Conservation (phyloP, 2,888 invertebrate species). For the Mimumesa dahlbomi region DNA sequence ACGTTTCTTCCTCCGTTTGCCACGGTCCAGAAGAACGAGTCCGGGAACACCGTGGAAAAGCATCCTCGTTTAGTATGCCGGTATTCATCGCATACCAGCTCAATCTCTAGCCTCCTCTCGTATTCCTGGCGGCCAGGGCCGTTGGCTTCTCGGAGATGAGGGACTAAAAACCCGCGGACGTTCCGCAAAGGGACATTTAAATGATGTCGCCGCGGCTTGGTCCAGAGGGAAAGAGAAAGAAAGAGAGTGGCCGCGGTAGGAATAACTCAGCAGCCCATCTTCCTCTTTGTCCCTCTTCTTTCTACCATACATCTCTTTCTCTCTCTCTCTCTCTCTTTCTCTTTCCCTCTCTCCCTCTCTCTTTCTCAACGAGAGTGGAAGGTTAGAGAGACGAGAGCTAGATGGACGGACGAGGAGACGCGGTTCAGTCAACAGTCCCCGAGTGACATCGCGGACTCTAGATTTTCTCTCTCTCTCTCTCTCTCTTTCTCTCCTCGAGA, state of each 20-base stretch:
- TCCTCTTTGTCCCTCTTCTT: slow-evolving; percentile 29
- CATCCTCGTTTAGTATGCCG: slow-evolving; percentile 41
- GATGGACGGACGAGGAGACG: slow-evolving; percentile 70
- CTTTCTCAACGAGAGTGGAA: slow-evolving; percentile 8
- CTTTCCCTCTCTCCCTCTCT: no score
- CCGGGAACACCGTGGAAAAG: slow-evolving; percentile 41
- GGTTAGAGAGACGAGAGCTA: slow-evolving; percentile 56
- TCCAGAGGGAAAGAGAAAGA: slow-evolving; percentile 41
- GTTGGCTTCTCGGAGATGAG: slow-evolving; percentile 74
- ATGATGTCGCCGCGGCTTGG: slow-evolving; percentile 74
- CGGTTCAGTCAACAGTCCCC: slow-evolving; percentile 69
- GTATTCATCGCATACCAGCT: slow-evolving; percentile 67
- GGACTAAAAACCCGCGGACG: slow-evolving; percentile 75
- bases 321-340: slow-evolving; percentile 18
- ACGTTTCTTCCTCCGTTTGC: no score
- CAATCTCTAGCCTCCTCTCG: slow-evolving; percentile 64
- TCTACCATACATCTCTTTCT: no score
- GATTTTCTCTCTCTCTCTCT: slow-evolving; percentile 40
- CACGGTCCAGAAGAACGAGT: background rate
- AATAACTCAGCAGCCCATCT: slow-evolving; percentile 75
- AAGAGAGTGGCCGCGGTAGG: slow-evolving; percentile 55
- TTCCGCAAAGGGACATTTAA: slow-evolving; percentile 78
- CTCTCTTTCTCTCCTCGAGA: slow-evolving; percentile 12
- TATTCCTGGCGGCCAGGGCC: slow-evolving; percentile 58
- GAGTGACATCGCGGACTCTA: slow-evolving; percentile 68